These are phyloP conservation scores for Netelia melanura DNA, from an alignment of 2,888 invertebrate species.

Conservation along the genomic window DNA sequence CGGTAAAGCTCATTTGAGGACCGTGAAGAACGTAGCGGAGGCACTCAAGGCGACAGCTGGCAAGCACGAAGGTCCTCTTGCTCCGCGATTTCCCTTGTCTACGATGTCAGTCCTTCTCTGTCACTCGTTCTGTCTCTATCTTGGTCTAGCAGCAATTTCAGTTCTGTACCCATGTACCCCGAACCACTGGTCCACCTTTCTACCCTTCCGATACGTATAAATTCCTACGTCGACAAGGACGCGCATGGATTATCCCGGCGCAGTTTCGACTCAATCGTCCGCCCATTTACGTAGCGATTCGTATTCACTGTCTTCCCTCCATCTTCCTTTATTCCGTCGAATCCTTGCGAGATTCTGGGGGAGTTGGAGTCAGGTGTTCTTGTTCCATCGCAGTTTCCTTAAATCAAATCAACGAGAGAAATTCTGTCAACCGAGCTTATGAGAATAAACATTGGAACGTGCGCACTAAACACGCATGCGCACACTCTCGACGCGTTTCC, in stretches of 20 bases:
- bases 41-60: conserved; percentile 43
- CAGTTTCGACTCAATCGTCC: conserved; percentile 50
- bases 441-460: conserved; percentile 23
- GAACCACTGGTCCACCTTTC: conserved; percentile 11
- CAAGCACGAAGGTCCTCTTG: conserved; percentile 26
- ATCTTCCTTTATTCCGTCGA: conserved; percentile 24
- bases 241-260: conserved; percentile 41
- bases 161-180: background rate
- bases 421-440: conserved; percentile 56
- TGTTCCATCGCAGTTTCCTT: conserved; percentile 44
- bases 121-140: conserved; percentile 6
- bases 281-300: conserved; percentile 48
- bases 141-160: background rate
- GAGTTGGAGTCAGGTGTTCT: background rate
- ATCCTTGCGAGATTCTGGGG: conserved; percentile 27
- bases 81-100: conserved; percentile 17
- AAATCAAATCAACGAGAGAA: conserved; percentile 56
- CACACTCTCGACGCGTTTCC: too few relatives aligned
- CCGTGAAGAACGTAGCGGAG: conserved; percentile 13
- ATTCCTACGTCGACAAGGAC: conserved; percentile 29
- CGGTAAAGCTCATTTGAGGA: conserved; percentile 42
- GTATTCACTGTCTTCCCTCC: conserved; percentile 16
- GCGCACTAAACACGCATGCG: conserved; percentile 11
- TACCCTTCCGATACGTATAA: conserved; percentile 15
- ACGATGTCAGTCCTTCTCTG: conserved; percentile 1